Evolutionary conservation across 2,888 invertebrate species (phyloP), one percentile per base, ranked within the genome.

Genomic region (Amitus sp.): DNA sequence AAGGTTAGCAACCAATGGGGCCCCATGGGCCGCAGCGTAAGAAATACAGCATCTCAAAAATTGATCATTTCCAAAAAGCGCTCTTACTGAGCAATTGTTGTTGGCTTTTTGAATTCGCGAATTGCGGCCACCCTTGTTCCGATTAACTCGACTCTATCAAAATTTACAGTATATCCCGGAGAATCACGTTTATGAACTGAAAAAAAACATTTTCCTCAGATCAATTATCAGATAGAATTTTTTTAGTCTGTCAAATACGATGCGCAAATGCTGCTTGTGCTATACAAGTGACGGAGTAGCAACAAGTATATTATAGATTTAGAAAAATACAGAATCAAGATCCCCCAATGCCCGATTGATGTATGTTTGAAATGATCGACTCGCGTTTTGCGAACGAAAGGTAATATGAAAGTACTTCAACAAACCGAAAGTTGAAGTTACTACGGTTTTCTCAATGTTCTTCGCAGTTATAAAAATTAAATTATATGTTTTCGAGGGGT

Each of bases 381-480:
- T 70, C 0, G 74, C 73, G 39, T 77, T 78, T 0, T 70, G 47
- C 4, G 79, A 55, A 1, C 77, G 79, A 30, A 76, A 77, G 0
- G 71, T 66, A 75, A 79, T 78, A 1, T 45, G 17, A 0, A 52
- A 23, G 23, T 70, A 78, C 49, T 80, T 77, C 27, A 66, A 77
- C 0, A 75, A 47, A 0, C 75, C 74, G 45, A 75, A 75, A 0
- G 75, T 73, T 9, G 73, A 74, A 2, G 53, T 69, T 3, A 73
- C 65, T 0, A 69, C 75, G 0, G 74, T 74, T 40, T 78, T 75
- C 0, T 17, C 58, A 2, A 76, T 57, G 48, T 73, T 71, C 1
- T 60, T 68, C 1, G 62, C 51, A 1, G 46, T 48, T 13, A 57
- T 61, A 2, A 70, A 73, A n/a, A 76, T 72, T 9, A 49, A 39